These are phyloP conservation scores for Mellilla xanthometata DNA, from an alignment of 2,888 invertebrate genomes.

Conservation along the genomic window DNA sequence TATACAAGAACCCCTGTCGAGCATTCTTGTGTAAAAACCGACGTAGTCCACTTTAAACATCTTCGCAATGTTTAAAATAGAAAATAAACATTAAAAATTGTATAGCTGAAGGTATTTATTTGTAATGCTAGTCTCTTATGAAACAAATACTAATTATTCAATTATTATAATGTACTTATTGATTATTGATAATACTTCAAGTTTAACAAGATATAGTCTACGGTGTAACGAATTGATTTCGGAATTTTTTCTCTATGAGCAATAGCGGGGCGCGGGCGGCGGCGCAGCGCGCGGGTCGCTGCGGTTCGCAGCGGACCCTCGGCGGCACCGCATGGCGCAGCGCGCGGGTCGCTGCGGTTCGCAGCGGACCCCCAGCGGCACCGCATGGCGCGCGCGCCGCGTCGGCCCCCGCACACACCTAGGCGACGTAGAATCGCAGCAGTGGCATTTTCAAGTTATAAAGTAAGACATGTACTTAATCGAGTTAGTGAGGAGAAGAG, in stretches of 20 bases:
- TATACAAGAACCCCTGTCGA: constrained; percentile 60
- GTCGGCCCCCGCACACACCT: constrained; percentile 36
- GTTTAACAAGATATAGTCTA: constrained; percentile 81
- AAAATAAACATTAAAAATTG: constrained; percentile 78
- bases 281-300: constrained; percentile 19
- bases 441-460: constrained; percentile 79
- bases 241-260: constrained; percentile 76
- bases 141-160: constrained; percentile 83
- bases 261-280: constrained; percentile 50
- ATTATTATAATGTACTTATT: constrained; percentile 83
- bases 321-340: constrained; percentile 12
- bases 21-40: constrained; percentile 68
- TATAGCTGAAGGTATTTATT: constrained; percentile 83
- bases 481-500: constrained; percentile 65
- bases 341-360: constrained; percentile 9
- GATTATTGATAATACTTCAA: constrained; percentile 82
- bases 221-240: constrained; percentile 80
- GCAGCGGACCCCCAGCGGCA: constrained; percentile 9
- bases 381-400: constrained; percentile 18
- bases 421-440: constrained; percentile 78
- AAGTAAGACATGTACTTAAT: constrained; percentile 77
- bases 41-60: constrained; percentile 78
- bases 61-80: constrained; percentile 79
- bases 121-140: constrained; percentile 83
- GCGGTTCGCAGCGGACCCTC: constrained; percentile 5